Conservation (phyloP, 2,797 vertebrate species). For the Acipenser transmontanus region DNA sequence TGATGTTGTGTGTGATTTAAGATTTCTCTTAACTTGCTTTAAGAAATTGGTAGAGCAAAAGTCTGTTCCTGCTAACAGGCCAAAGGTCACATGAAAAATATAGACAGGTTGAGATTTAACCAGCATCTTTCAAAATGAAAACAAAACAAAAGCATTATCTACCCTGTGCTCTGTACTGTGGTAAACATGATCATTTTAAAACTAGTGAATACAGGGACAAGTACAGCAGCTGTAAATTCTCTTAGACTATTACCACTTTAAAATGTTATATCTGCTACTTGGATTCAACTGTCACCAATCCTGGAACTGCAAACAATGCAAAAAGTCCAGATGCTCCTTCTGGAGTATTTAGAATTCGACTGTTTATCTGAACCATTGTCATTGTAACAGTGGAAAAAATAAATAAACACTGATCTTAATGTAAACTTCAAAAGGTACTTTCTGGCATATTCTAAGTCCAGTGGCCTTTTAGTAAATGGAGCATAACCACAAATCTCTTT, state of each 20-base stretch:
- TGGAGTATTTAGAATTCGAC: conserved; percentile 69
- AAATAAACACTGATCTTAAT: conserved; percentile 79
- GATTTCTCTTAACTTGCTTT: too few species aligned
- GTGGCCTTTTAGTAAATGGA: conserved; percentile 58
- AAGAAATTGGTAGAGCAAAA: too few species aligned
- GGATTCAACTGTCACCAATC: conserved; percentile 73
- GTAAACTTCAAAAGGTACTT: conserved; percentile 77
- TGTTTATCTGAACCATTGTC: conserved; percentile 77
- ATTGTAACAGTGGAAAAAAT: conserved; percentile 73
- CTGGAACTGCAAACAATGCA: conserved; percentile 78
- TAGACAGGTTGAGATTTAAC: too few species aligned
- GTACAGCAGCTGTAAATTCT: conserved; percentile 70
- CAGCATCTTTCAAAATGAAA: too few species aligned
- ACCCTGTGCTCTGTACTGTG: too few species aligned
- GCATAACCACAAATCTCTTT: conserved; percentile 56
- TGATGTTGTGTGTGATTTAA: too few species aligned
- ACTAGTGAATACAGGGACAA: conserved; percentile 18
- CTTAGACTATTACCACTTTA: conserved; percentile 75
- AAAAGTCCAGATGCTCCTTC: conserved; percentile 83
- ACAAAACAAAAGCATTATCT: too few species aligned
- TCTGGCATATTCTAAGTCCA: conserved; percentile 62
- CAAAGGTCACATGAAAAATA: too few species aligned
- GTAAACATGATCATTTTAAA: too few species aligned
- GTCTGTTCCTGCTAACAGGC: too few species aligned
- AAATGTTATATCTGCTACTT: conserved; percentile 76